Conservation (phyloP, 1,140 invertebrate genomes). For the Hylaeus anthracinus region DNA sequence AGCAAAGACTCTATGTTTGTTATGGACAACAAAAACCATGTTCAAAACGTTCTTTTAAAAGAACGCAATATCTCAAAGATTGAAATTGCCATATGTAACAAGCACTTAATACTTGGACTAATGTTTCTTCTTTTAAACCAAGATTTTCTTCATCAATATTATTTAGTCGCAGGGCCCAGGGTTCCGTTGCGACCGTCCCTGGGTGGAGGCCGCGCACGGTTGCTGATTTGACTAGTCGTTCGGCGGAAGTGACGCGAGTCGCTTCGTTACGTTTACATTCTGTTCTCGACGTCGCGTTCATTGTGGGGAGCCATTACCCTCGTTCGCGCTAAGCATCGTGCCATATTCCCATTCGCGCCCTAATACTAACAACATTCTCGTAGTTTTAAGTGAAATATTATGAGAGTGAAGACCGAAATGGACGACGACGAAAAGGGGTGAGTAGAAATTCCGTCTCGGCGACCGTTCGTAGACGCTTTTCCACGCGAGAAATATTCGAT, state of each 20-base stretch:
- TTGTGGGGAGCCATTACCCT: slow-evolving; percentile 79
- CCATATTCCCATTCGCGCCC: slow-evolving; percentile 78
- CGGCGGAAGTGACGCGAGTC: slow-evolving; percentile 77
- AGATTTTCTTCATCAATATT: too few species aligned
- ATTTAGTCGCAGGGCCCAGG: not conserved
- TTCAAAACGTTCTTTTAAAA: too few species aligned
- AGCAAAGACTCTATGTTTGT: too few species aligned
- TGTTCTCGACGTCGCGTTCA: slow-evolving; percentile 73
- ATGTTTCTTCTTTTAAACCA: too few species aligned
- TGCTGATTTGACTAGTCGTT: slow-evolving; percentile 66
- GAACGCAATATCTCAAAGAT: too few species aligned
- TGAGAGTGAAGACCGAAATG: slow-evolving; percentile 83
- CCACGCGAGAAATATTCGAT: slow-evolving; percentile 23
- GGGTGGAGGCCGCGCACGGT: not conserved
- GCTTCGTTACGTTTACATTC: slow-evolving; percentile 78
- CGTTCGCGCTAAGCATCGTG: slow-evolving; percentile 78
- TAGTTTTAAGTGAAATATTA: slow-evolving; percentile 81
- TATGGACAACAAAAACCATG: too few species aligned
- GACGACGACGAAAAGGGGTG: slow-evolving; percentile 83
- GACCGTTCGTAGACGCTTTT: not conserved
- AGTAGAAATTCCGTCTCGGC: slow-evolving; percentile 54
- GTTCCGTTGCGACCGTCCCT: not conserved
- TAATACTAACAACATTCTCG: slow-evolving; percentile 73
- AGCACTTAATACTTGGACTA: too few species aligned
- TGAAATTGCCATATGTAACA: too few species aligned